Base-by-base conservation (phyloP, 2,888 invertebrate genomes). In the Drosophila pegasa region DNA sequence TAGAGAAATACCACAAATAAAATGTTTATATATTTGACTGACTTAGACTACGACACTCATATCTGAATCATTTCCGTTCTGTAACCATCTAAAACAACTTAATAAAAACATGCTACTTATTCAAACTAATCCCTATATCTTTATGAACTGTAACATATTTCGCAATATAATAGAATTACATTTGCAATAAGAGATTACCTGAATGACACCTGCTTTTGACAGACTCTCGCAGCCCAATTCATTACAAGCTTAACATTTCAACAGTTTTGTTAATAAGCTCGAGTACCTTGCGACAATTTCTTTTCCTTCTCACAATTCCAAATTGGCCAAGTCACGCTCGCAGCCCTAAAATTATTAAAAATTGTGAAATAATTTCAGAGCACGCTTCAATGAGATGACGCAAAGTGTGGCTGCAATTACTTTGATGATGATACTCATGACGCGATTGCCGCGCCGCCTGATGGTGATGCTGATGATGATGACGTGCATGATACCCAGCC, bases 321-420 rank as follows among this genome's bases (percentile, higher is more conserved):
- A 62, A 71, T 77, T 64, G 59, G 72, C 61, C 35, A 16, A 61
- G 72, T 77, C 77, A 77, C 67, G 57, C 45, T 63, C 61, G 41
- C 16, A 31, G 37, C 25, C 12, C 59, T 47, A 25, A 35, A 55
- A 58, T 35, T 50, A 68, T 68, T 68, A 66, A 63, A 66, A 70
- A 78, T 86, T 68, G 63, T 71, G 43, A 68, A 68, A 80, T 84
- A 77, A 82, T 84, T 84, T 78, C 63, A 51, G 51, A 55, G 74
- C 74, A 84, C 70, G 81, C 82, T 66, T 72, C 78, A 78, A 66
- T 70, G 51, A 71, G 65, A 70, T 75, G 69, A 60, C 50, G 35
- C 57, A 62, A 65, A 72, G 72, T 65, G 65, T 72, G 75, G 25
- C 80, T 75, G 75, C 86, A 82, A 80, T 82, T 86, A 82, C 80